These are phyloP conservation scores for Geopemphigus sp. DNA, from an alignment of 1,140 invertebrate species.

Conservation along the genomic window DNA sequence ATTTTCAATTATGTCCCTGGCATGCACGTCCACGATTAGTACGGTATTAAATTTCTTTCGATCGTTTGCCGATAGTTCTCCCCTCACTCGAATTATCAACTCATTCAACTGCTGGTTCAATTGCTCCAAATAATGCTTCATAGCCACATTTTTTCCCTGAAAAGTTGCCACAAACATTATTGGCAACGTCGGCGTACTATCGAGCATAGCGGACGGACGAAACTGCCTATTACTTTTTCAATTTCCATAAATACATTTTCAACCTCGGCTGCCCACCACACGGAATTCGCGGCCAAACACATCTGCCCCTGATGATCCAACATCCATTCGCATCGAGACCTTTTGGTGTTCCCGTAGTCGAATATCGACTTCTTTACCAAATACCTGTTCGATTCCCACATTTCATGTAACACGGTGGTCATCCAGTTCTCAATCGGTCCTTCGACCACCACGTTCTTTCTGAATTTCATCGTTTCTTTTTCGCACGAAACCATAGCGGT, in stretches of 20 bases:
- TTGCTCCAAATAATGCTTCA: slow-evolving; percentile 82
- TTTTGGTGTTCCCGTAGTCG: slow-evolving; percentile 74
- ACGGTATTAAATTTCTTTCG: slow-evolving; percentile 83
- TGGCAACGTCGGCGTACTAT: too few species aligned
- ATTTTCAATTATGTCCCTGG: slow-evolving; percentile 80
- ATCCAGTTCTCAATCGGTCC: slow-evolving; percentile 88
- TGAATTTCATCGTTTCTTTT: slow-evolving; percentile 82
- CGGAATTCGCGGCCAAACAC: slow-evolving; percentile 77
- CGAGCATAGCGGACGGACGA: too few species aligned
- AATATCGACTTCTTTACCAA: slow-evolving; percentile 85
- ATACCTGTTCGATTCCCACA: slow-evolving; percentile 78
- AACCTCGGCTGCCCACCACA: slow-evolving; percentile 93
- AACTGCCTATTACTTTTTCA: slow-evolving; percentile 58
- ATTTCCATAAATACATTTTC: slow-evolving; percentile 82
- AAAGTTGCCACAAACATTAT: too few species aligned
- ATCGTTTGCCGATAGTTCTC: slow-evolving; percentile 73
- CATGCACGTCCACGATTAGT: slow-evolving; percentile 85
- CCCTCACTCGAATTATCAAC: slow-evolving; percentile 71
- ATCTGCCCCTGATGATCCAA: slow-evolving; percentile 86
- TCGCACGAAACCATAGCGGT: slow-evolving; percentile 82
- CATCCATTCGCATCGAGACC: slow-evolving; percentile 77
- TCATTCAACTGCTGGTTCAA: slow-evolving; percentile 81
- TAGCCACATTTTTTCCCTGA: slow-evolving; percentile 74
- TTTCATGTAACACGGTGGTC: slow-evolving; percentile 77
- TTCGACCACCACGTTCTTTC: slow-evolving; percentile 59